Conservation (phyloP, 1,140 invertebrate species). For the Drosophila ironensis region DNA sequence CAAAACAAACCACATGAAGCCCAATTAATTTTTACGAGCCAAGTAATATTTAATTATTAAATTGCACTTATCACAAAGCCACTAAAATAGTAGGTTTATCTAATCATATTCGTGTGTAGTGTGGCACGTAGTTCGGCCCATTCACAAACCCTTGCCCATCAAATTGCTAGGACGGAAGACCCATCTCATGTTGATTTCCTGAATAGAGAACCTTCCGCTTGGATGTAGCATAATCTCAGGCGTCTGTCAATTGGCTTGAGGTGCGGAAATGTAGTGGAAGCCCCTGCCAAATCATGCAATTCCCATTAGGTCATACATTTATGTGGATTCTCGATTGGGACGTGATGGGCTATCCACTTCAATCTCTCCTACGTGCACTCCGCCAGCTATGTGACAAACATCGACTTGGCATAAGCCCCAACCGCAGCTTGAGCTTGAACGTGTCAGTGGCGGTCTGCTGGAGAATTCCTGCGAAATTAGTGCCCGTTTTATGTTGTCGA, state of each 20-base stretch:
- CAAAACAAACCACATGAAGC: too few relatives aligned
- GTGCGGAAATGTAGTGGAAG: conserved; percentile 13
- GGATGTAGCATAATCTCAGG: conserved; percentile 50
- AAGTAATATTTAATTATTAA: too few relatives aligned
- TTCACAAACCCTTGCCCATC: too few relatives aligned
- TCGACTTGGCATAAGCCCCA: not conserved
- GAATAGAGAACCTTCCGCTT: not conserved
- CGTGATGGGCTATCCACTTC: not conserved
- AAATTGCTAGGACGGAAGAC: too few relatives aligned
- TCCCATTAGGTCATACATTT: not conserved
- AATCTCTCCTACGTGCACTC: conserved; percentile 36
- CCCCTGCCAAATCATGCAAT: not conserved
- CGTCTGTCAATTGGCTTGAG: conserved; percentile 4
- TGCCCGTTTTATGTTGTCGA: not conserved
- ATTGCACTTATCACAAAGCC: too few relatives aligned
- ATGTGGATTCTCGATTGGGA: not conserved
- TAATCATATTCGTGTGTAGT: too few relatives aligned
- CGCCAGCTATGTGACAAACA: conserved; percentile 46
- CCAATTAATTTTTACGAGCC: too few relatives aligned
- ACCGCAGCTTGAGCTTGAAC: not conserved
- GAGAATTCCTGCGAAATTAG: conserved; percentile 22
- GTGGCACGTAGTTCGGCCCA: too few relatives aligned
- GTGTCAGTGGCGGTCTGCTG: conserved; percentile 5
- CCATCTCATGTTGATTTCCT: not conserved
- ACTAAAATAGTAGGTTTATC: too few relatives aligned